Conservation (phyloP, 2,888 invertebrate genomes). For the Lissocephala sabroskyi region DNA sequence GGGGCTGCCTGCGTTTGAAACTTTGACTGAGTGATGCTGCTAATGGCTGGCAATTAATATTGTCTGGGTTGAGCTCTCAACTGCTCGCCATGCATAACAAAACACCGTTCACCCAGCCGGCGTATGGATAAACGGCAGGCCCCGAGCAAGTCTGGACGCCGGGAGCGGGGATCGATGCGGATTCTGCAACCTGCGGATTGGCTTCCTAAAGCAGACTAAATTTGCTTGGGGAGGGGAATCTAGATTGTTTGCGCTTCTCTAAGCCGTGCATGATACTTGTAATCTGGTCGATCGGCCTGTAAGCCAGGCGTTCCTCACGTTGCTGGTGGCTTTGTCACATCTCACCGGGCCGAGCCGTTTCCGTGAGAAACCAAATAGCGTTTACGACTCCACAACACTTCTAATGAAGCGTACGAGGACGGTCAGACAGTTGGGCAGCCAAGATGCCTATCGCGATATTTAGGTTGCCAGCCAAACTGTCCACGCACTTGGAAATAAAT, state of each 20-base stretch:
- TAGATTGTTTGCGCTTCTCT: too few species aligned
- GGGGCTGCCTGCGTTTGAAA: conserved; percentile 46
- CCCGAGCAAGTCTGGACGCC: too few species aligned
- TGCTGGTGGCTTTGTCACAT: too few species aligned
- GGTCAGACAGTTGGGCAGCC: conserved; percentile 15
- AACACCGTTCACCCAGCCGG: background rate
- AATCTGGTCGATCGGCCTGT: too few species aligned
- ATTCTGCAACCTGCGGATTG: too few species aligned
- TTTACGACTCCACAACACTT: conserved; percentile 41
- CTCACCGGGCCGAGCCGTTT: too few species aligned
- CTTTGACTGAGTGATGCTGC: conserved; percentile 60
- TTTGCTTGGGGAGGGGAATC: too few species aligned
- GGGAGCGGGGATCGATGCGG: too few species aligned
- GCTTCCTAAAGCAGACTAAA: too few species aligned
- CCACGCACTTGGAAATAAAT: conserved; percentile 51
- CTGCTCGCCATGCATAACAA: background rate
- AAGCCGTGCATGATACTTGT: too few species aligned
- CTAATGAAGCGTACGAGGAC: conserved; percentile 33
- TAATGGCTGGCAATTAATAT: conserved; percentile 56
- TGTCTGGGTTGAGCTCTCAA: conserved; percentile 15
- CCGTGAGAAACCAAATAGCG: conserved; percentile 5
- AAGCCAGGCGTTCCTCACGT: too few species aligned
- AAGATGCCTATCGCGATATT: conserved; percentile 56
- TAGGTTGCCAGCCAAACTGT: conserved; percentile 46
- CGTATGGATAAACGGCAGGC: too few species aligned